Evolutionary conservation across 2,113 vertebrate genomes (phyloP).

Genomic region (Notarius lentiginosus): DNA sequence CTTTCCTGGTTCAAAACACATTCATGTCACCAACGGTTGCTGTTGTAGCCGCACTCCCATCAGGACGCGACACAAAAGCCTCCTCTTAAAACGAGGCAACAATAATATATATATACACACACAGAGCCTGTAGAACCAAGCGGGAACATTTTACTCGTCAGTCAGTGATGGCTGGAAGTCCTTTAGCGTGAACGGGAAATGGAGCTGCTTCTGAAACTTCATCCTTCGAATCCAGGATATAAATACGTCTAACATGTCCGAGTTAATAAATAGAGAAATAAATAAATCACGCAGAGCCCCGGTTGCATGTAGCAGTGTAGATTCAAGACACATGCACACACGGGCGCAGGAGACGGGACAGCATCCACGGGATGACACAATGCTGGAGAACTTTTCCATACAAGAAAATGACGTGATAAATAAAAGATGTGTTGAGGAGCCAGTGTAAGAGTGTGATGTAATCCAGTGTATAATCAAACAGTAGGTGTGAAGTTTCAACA

Average conservation of each 20-base stretch:
- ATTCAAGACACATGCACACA: neutral
- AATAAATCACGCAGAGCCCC: slow-evolving; percentile 40
- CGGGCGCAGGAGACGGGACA: neutral
- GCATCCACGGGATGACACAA: neutral
- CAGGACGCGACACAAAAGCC: slow-evolving; percentile 30
- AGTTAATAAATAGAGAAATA: slow-evolving; percentile 55
- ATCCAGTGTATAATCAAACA: slow-evolving; percentile 42
- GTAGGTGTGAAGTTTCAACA: slow-evolving; percentile 37
- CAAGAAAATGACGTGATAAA: slow-evolving; percentile 37
- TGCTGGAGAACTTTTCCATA: neutral
- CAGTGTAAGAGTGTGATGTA: slow-evolving; percentile 13
- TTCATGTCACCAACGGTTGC: slow-evolving; percentile 5
- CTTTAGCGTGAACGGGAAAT: slow-evolving; percentile 1
- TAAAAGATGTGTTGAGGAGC: slow-evolving; percentile 26
- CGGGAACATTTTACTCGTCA: neutral
- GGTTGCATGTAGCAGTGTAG: neutral
- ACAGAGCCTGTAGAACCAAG: slow-evolving; percentile 63
- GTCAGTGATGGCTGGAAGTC: slow-evolving; percentile 18
- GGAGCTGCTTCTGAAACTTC: slow-evolving; percentile 40
- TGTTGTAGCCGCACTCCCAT: neutral
- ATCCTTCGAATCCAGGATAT: slow-evolving; percentile 33
- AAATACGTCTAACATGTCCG: slow-evolving; percentile 20
- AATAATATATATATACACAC: slow-evolving; percentile 35
- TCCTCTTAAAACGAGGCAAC: slow-evolving; percentile 56
- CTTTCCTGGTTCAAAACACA: neutral